A percentile compares a stretch with the other conserved stretches of the same genome.
Conservation (phyloP, 2,113 vertebrate genomes). For the sheep (Ovis aries) region DNA sequence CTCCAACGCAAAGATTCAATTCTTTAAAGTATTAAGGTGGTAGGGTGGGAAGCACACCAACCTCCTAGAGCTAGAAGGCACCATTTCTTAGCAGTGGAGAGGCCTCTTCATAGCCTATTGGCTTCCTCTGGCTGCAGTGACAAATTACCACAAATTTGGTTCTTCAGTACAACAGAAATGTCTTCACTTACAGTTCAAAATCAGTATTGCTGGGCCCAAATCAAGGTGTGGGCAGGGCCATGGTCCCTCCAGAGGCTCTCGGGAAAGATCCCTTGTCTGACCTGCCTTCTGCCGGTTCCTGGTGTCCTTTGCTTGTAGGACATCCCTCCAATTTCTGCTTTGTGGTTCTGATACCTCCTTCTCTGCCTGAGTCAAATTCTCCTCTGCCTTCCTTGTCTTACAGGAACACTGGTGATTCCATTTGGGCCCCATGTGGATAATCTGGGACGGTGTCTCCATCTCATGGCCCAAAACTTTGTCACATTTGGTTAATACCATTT, state of each 20-base stretch:
- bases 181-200: background rate
- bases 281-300: background rate
- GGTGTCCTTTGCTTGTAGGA: background rate
- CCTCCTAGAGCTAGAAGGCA: background rate
- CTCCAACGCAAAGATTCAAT: background rate
- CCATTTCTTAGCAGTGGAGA: background rate
- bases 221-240: background rate
- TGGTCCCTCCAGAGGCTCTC: accelerated
- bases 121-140: background rate
- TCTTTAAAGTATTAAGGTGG: background rate
- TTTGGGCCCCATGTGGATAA: background rate
- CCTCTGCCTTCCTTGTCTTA: accelerated
- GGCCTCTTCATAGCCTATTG: accelerated
- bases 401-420: background rate
- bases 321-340: too few relatives aligned
- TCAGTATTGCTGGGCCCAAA: background rate
- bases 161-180: background rate
- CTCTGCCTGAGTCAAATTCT: background rate
- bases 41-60: background rate
- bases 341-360: accelerated
- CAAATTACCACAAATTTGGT: background rate
- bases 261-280: background rate
- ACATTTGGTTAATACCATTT: background rate
- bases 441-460: background rate
- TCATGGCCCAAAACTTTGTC: background rate